Conservation (phyloP, 2,113 vertebrate genomes). For the Takifugu bimaculatus region DNA sequence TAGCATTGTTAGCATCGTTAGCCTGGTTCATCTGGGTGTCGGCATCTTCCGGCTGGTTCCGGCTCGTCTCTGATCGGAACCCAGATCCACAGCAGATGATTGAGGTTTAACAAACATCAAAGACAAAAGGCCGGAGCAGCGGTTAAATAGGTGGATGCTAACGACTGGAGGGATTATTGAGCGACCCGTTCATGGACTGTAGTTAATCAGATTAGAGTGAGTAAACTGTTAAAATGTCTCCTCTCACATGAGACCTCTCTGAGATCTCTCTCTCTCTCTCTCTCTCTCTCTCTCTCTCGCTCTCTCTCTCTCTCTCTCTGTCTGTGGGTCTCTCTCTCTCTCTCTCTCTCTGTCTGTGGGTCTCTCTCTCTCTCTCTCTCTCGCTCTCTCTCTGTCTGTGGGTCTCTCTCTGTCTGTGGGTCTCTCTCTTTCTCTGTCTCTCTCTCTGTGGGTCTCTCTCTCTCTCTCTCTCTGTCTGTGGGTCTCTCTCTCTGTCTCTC, state of each 20-base stretch:
- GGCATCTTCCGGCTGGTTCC: too few relatives aligned
- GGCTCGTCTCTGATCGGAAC: too few relatives aligned
- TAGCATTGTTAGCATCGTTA: too few relatives aligned
- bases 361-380: slow-evolving; percentile 7
- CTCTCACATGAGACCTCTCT: slow-evolving; percentile 5
- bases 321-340: background rate
- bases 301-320: slow-evolving; percentile 25
- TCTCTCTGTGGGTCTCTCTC: background rate
- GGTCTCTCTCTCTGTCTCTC: slow-evolving; percentile 2
- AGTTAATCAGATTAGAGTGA: background rate
- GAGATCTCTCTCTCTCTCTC: slow-evolving; percentile 3
- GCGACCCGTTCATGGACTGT: background rate
- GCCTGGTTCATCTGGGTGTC: too few relatives aligned
- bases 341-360: background rate
- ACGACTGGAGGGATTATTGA: background rate
- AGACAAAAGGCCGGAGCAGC: too few relatives aligned
- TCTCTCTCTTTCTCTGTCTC: too few relatives aligned
- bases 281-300: slow-evolving; percentile 5
- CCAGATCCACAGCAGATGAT: too few relatives aligned
- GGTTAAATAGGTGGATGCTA: background rate
- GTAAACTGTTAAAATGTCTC: background rate
- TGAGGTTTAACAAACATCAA: too few relatives aligned
- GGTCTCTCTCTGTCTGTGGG: too few relatives aligned
- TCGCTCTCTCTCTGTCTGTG: too few relatives aligned
- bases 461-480: slow-evolving; percentile 1